Percentiles rank a stretch among this genome's conserved stretches.
These are phyloP conservation scores for Eriosoma lanigerum DNA, from an alignment of 1,140 invertebrate species.

Conservation along the genomic window DNA sequence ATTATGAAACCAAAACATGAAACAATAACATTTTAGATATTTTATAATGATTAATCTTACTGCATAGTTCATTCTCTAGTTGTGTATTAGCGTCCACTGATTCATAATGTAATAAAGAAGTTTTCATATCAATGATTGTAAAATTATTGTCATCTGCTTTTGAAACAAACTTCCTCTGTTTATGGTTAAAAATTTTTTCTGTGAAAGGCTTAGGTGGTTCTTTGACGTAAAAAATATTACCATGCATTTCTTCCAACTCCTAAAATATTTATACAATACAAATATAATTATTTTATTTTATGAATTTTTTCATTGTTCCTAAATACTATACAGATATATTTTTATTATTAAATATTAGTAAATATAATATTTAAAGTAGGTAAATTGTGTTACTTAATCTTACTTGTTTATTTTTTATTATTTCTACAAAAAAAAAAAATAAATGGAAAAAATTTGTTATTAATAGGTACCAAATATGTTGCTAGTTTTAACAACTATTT, in stretches of 20 bases:
- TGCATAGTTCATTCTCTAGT: constrained; percentile 31
- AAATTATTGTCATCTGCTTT: not conserved
- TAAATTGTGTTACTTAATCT: not conserved
- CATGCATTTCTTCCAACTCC: constrained; percentile 10
- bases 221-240: constrained; percentile 4
- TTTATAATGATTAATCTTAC: constrained; percentile 1
- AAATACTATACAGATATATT: too few relatives aligned
- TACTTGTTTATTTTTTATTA: not conserved
- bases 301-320: not conserved
- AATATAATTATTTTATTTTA: not conserved
- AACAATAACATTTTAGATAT: too few relatives aligned
- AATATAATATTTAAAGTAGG: not conserved
- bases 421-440: too few relatives aligned
- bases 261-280: not conserved
- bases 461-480: too few relatives aligned
- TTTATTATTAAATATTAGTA: not conserved
- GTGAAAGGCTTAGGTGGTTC: not conserved
- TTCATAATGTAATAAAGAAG: constrained; percentile 2
- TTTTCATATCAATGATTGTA: not conserved
- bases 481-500: too few relatives aligned
- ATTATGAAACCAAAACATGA: too few relatives aligned
- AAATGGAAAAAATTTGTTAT: too few relatives aligned
- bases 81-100: constrained; percentile 6
- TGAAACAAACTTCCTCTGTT: not conserved
- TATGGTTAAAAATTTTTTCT: constrained; percentile 8